Evolutionary conservation across 2,113 vertebrate genomes (phyloP).

Genomic region (Noctilio leporinus): DNA sequence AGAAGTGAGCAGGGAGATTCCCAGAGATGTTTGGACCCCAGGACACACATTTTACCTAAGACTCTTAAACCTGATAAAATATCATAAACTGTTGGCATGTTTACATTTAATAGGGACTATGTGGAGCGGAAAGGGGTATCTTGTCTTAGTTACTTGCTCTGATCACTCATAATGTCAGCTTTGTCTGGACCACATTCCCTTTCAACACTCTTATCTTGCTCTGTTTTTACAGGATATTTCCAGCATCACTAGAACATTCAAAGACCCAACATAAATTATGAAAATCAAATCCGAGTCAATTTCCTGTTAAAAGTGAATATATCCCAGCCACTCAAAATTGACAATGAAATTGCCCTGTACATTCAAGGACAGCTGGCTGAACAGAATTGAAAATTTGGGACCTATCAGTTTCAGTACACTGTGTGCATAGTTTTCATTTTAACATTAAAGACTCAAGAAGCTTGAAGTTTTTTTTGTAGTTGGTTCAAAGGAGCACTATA

Average conservation of each 20-base stretch:
- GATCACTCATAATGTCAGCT: background rate
- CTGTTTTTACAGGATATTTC: background rate
- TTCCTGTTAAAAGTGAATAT: slow-evolving; percentile 8
- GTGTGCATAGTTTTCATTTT: background rate
- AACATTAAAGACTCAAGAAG: background rate
- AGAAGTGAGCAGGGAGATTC: background rate
- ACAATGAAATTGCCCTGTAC: background rate
- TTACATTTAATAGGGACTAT: background rate
- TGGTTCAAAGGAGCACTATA: background rate
- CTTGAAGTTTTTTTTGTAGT: background rate
- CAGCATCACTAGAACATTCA: background rate
- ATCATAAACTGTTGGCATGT: background rate
- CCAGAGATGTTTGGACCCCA: background rate
- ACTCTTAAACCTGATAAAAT: background rate
- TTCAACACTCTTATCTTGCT: background rate
- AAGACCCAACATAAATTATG: background rate
- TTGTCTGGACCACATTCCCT: background rate
- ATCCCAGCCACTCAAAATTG: background rate
- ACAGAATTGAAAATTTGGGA: background rate
- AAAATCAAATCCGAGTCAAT: slow-evolving; percentile 31
- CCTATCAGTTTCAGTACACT: background rate
- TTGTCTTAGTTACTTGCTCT: background rate
- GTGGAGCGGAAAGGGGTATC: background rate
- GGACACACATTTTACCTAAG: background rate
- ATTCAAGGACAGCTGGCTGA: background rate